A percentile compares a stretch with the other conserved stretches of the same genome.
These are phyloP conservation scores for Gobio gobio DNA, from an alignment of 2,113 vertebrate species.

Conservation along the genomic window DNA sequence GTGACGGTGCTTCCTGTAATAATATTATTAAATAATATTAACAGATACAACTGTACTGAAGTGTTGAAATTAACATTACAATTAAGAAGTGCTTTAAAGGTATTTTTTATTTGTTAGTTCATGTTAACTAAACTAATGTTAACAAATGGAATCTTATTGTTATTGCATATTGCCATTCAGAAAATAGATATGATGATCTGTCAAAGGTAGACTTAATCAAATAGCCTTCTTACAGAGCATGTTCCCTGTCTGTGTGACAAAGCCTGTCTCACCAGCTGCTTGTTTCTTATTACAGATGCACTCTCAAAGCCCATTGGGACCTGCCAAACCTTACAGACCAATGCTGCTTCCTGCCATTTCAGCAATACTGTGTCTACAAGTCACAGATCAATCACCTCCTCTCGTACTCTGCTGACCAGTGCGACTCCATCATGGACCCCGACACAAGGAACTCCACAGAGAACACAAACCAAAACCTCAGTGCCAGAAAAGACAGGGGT, in stretches of 20 bases:
- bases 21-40: too few relatives aligned
- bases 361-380: conserved; percentile 51
- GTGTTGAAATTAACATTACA: too few relatives aligned
- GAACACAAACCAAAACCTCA: conserved; percentile 28
- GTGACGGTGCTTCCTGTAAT: too few relatives aligned
- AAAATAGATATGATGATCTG: neutral
- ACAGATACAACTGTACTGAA: too few relatives aligned
- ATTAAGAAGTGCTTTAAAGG: too few relatives aligned
- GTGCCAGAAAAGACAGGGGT: conserved; percentile 29
- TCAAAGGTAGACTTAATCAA: neutral
- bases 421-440: conserved; percentile 36
- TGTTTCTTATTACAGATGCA: conserved; percentile 65
- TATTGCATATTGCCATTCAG: neutral
- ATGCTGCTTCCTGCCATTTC: conserved; percentile 47
- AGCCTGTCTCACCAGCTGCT: conserved; percentile 25
- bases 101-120: too few relatives aligned
- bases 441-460: conserved; percentile 23
- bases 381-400: conserved; percentile 25
- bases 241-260: conserved; percentile 54
- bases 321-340: conserved; percentile 58
- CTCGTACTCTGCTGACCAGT: neutral
- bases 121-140: too few relatives aligned
- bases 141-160: too few relatives aligned
- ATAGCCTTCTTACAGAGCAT: conserved; percentile 27
- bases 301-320: conserved; percentile 56